phyloP scores from a whole-genome alignment of 2,113 vertebrate species.

The Channa maculata region DNA sequence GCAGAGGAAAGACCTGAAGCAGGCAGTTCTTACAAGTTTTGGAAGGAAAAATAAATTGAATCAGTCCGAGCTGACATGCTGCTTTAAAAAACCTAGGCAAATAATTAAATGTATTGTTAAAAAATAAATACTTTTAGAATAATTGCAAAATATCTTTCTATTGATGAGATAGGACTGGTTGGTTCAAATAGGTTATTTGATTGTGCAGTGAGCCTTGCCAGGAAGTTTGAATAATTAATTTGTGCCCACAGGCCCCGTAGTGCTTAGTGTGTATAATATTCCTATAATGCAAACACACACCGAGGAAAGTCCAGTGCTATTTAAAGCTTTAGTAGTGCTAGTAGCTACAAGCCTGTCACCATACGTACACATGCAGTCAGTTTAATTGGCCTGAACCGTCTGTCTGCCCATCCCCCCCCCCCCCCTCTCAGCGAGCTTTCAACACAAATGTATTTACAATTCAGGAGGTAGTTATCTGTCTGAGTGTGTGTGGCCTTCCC shows the following conservation, averaged over 20 bases:
- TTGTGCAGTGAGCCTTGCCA: slow-evolving; percentile 26
- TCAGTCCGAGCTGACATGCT: not conserved
- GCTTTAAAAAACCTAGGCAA: not conserved
- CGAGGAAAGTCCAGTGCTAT: slow-evolving; percentile 14
- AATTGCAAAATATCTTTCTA: slow-evolving; percentile 14
- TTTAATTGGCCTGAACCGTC: slow-evolving; percentile 57
- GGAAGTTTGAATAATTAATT: slow-evolving; percentile 48
- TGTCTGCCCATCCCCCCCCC: slow-evolving; percentile 24
- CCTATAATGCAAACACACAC: slow-evolving; percentile 28
- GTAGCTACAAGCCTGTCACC: slow-evolving; percentile 48
- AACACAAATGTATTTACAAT: slow-evolving; percentile 60
- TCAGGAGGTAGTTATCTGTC: slow-evolving; percentile 38
- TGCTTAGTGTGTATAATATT: slow-evolving; percentile 20
- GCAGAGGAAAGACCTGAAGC: no score
- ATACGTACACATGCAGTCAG: slow-evolving; percentile 9
- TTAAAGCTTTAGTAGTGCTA: slow-evolving; percentile 31
- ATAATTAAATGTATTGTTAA: not conserved
- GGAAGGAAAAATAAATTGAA: no score
- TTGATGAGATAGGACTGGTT: slow-evolving; percentile 14
- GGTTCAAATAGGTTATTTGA: slow-evolving; percentile 35
- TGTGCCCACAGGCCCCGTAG: slow-evolving; percentile 25
- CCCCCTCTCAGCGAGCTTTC: slow-evolving; percentile 34
- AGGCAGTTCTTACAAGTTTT: no score
- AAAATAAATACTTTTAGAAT: not conserved
- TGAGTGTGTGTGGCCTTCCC: slow-evolving; percentile 16